Percentiles rank a stretch among this genome's conserved stretches.
Evolutionary conservation across 1,140 invertebrate species (phyloP).

Genomic region (Calephelis virginiensis): DNA sequence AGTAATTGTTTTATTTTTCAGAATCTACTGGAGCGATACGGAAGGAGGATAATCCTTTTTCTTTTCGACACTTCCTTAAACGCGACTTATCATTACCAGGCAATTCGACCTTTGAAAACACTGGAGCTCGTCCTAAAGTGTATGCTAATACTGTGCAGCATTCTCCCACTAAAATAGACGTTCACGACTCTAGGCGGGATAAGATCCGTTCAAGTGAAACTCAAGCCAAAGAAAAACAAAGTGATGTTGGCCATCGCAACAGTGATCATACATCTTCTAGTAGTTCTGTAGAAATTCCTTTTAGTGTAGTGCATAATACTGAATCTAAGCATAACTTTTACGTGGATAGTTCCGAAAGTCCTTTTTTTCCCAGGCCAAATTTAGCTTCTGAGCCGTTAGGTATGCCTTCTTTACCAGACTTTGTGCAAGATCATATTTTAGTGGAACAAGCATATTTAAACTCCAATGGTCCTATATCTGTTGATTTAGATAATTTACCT

Average conservation of each 20-base stretch:
- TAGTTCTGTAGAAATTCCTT: constrained; percentile 71
- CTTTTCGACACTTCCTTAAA: constrained; percentile 89
- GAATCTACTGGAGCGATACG: constrained; percentile 72
- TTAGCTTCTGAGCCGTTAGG: constrained; percentile 68
- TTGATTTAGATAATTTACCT: constrained; percentile 79
- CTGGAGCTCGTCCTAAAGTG: constrained; percentile 73
- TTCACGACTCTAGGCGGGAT: constrained; percentile 56
- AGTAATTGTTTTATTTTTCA: constrained; percentile 51
- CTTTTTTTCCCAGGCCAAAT: constrained; percentile 65
- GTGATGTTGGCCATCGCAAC: constrained; percentile 48
- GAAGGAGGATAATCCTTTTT: constrained; percentile 87
- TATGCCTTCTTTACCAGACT: constrained; percentile 81
- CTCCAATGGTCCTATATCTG: constrained; percentile 70
- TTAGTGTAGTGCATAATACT: constrained; percentile 66
- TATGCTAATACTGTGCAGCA: constrained; percentile 70
- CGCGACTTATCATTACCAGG: constrained; percentile 76
- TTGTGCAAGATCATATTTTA: constrained; percentile 83
- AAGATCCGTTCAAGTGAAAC: constrained; percentile 51
- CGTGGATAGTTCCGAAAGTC: constrained; percentile 53
- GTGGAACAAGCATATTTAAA: constrained; percentile 81
- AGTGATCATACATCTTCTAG: constrained; percentile 67
- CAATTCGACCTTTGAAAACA: constrained; percentile 72
- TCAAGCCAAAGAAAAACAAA: constrained; percentile 68
- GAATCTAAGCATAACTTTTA: constrained; percentile 72
- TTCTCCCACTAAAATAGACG: constrained; percentile 63